phyloP scores from a whole-genome alignment of 2,113 vertebrate species.

The Chelonoidis abingdonii region DNA sequence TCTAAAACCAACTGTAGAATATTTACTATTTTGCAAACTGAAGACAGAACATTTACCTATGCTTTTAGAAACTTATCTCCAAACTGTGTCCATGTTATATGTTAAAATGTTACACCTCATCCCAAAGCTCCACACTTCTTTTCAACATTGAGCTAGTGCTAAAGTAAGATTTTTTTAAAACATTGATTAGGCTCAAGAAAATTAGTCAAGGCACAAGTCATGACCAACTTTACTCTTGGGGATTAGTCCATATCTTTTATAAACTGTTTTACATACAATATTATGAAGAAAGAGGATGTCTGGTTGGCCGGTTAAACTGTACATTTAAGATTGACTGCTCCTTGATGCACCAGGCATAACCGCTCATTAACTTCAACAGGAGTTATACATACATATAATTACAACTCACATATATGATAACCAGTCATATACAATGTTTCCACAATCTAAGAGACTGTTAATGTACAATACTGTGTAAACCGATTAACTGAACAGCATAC shows the following conservation, averaged over 20 bases:
- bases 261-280: neutral
- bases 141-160: neutral
- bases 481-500: neutral
- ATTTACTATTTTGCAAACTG: constrained; percentile 22
- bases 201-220: neutral
- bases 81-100: neutral
- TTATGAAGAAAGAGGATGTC: neutral
- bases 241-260: neutral
- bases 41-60: neutral
- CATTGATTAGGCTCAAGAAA: neutral
- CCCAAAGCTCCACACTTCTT: neutral
- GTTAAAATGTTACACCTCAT: neutral
- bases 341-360: neutral
- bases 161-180: neutral
- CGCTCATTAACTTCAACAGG: neutral
- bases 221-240: neutral
- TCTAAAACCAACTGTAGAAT: constrained; percentile 17
- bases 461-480: neutral
- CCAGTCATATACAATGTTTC: constrained; percentile 16
- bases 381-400: neutral
- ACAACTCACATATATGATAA: neutral
- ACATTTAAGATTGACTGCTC: neutral
- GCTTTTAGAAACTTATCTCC: neutral
- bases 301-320: neutral
- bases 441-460: neutral